A percentile compares a stretch with the other conserved stretches of the same genome.
phyloP scores from a whole-genome alignment of 2,797 vertebrate species.

The Sebastes paucispinis region DNA sequence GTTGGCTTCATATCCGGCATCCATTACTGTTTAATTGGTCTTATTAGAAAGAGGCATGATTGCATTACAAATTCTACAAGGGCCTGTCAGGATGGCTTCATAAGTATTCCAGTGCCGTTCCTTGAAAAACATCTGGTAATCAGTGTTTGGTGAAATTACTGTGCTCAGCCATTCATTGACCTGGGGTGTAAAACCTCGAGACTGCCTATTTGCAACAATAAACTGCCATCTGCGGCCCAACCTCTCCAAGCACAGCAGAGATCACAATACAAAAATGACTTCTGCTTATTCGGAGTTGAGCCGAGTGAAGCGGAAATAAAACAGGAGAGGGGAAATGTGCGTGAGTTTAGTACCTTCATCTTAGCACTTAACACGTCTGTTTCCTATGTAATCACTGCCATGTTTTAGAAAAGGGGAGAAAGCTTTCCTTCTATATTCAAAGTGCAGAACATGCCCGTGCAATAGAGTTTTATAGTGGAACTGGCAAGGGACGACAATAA shows the following conservation, averaged over 20 bases:
- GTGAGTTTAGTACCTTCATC: slow-evolving; percentile 19
- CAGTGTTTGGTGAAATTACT: slow-evolving; percentile 88
- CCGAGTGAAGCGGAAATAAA: slow-evolving; percentile 57
- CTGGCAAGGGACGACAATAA: slow-evolving; percentile 67
- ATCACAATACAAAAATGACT: slow-evolving; percentile 74
- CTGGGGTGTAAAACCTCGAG: slow-evolving; percentile 86
- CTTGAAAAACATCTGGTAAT: slow-evolving; percentile 89
- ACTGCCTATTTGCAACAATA: slow-evolving; percentile 88
- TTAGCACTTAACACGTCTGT: slow-evolving; percentile 11
- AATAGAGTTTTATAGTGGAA: slow-evolving; percentile 58
- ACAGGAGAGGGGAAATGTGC: slow-evolving; percentile 15
- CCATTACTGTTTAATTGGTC: slow-evolving; percentile 87
- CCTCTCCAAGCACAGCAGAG: slow-evolving; percentile 74
- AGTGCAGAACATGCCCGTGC: slow-evolving; percentile 16
- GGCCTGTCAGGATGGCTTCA: slow-evolving; percentile 84
- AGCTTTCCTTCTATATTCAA: slow-evolving; percentile 24
- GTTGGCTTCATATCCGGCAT: slow-evolving; percentile 86
- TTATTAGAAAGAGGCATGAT: slow-evolving; percentile 88
- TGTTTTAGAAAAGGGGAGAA: slow-evolving; percentile 1
- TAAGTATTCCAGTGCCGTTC: slow-evolving; percentile 85
- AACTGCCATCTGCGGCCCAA: slow-evolving; percentile 86
- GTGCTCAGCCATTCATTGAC: slow-evolving; percentile 87
- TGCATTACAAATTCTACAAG: slow-evolving; percentile 87
- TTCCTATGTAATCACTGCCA: slow-evolving; percentile 19
- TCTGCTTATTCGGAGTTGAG: slow-evolving; percentile 64